These are phyloP conservation scores for Chrysodeixis includens DNA, from an alignment of 2,888 invertebrate species.

Conservation along the genomic window DNA sequence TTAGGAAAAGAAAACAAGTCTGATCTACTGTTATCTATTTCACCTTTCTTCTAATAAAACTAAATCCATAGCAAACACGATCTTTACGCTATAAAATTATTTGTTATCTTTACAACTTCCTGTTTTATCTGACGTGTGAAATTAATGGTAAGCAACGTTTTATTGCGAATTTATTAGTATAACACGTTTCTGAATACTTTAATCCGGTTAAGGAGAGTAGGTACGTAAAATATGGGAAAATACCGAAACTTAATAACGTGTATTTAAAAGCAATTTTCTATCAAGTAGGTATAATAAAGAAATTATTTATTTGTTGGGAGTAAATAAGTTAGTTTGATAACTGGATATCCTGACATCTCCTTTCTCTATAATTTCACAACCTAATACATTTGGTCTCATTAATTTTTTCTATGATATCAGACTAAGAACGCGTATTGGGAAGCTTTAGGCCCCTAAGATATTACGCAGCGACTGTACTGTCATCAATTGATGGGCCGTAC, in stretches of 20 bases:
- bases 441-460: too few relatives aligned
- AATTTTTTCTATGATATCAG: too few relatives aligned
- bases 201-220: background rate
- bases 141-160: slow-evolving; percentile 14
- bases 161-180: slow-evolving; percentile 20
- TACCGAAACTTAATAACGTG: background rate
- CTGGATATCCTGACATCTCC: too few relatives aligned
- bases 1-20: background rate
- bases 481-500: background rate
- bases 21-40: background rate
- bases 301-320: background rate
- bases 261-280: background rate
- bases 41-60: slow-evolving; percentile 27
- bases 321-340: too few relatives aligned
- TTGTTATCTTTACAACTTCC: slow-evolving; percentile 44
- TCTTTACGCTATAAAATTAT: slow-evolving; percentile 31
- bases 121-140: slow-evolving; percentile 13
- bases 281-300: too few relatives aligned
- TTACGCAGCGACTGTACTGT: too few relatives aligned
- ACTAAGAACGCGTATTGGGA: too few relatives aligned
- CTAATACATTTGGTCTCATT: too few relatives aligned
- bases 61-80: slow-evolving; percentile 28
- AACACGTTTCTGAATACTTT: slow-evolving; percentile 2
- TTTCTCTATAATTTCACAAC: too few relatives aligned
- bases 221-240: background rate